These are phyloP conservation scores for Staurois parvus DNA, from an alignment of 2,797 vertebrate species.

Conservation along the genomic window DNA sequence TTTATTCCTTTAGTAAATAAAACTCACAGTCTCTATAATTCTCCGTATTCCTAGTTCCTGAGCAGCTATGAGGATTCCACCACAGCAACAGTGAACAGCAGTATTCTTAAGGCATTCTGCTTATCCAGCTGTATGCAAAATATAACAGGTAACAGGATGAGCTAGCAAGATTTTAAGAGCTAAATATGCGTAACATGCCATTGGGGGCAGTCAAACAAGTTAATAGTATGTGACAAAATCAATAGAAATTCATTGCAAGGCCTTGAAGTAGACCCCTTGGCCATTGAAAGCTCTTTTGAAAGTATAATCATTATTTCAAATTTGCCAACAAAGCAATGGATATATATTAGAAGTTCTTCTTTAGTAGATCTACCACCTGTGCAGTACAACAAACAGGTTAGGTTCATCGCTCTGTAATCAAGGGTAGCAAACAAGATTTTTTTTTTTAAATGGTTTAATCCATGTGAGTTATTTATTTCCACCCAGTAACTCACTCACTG, in stretches of 20 bases:
- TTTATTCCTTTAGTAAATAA: no score
- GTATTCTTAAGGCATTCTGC: not conserved
- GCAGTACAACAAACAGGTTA: not conserved
- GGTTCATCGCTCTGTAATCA: no score
- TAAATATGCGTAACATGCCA: not conserved
- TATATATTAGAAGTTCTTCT: not conserved
- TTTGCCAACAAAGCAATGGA: not conserved
- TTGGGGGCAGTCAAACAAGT: not conserved
- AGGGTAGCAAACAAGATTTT: no score
- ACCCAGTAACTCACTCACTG: no score
- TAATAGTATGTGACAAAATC: slow-evolving; percentile 18
- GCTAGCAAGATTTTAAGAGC: not conserved
- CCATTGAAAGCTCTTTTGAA: not conserved
- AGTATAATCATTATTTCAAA: not conserved
- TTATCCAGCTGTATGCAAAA: not conserved
- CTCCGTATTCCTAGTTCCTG: no score
- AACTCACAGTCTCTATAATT: no score
- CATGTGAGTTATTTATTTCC: not conserved
- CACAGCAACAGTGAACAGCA: not conserved
- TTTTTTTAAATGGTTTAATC: no score
- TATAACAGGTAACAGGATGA: not conserved
- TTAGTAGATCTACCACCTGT: not conserved
- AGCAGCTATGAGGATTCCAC: not conserved
- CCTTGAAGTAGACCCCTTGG: not conserved
- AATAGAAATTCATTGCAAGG: not conserved